Evolutionary conservation across 2,113 vertebrate species (phyloP).

Genomic region (Oenanthe oenanthe): DNA sequence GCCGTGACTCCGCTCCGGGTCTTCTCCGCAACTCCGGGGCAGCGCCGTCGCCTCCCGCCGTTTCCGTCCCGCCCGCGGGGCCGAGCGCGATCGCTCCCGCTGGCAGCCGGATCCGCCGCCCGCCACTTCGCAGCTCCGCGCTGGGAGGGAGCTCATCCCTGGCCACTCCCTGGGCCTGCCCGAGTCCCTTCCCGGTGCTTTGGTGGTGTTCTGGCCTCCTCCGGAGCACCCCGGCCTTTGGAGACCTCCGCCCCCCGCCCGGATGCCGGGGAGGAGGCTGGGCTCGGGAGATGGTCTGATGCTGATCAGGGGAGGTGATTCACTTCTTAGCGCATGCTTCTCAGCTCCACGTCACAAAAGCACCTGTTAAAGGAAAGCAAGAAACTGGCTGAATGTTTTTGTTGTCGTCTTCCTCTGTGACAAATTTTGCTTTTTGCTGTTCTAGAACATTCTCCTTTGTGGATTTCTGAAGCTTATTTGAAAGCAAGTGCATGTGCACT

Average conservation of each 20-base stretch:
- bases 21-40: too few relatives aligned
- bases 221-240: neutral
- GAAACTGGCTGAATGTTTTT: neutral
- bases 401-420: neutral
- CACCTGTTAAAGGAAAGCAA: neutral
- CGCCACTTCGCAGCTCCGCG: neutral
- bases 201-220: neutral
- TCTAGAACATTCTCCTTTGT: neutral
- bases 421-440: neutral
- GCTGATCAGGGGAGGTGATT: conserved; percentile 49
- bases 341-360: neutral
- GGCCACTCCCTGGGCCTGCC: neutral
- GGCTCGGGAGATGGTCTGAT: conserved; percentile 56
- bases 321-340: neutral
- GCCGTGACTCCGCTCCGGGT: neutral
- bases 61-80: neutral
- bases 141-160: neutral
- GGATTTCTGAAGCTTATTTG: neutral
- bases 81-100: neutral
- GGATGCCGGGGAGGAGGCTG: conserved; percentile 20
- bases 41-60: neutral
- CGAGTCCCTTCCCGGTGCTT: neutral
- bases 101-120: neutral
- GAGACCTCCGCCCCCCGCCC: neutral
- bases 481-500: neutral